Conservation (phyloP, 2,888 invertebrate species). For the Volucella inflata region DNA sequence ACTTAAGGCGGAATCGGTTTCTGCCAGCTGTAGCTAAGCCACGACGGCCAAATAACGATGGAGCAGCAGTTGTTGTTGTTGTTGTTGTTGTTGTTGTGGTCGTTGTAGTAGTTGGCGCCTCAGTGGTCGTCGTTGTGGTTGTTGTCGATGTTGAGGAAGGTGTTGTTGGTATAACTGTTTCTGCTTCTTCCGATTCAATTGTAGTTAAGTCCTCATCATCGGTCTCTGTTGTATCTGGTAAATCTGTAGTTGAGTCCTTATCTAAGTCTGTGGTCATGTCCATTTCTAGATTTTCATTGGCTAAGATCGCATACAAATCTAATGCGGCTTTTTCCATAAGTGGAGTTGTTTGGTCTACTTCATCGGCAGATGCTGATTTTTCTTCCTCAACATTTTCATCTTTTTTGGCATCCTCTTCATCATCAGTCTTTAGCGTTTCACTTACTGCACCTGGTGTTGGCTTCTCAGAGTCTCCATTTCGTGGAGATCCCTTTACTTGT, state of each 20-base stretch:
- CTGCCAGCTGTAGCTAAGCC: constrained; percentile 80
- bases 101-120: constrained; percentile 86
- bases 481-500: constrained; percentile 80
- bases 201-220: constrained; percentile 80
- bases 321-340: constrained; percentile 93
- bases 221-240: constrained; percentile 81
- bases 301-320: constrained; percentile 92
- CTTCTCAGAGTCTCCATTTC: constrained; percentile 81
- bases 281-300: constrained; percentile 87
- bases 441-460: constrained; percentile 78
- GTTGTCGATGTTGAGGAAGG: constrained; percentile 85
- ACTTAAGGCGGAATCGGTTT: constrained; percentile 82
- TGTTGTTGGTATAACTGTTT: constrained; percentile 81
- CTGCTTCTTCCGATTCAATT: constrained; percentile 83
- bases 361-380: constrained; percentile 76
- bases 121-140: constrained; percentile 84
- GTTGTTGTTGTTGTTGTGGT: constrained; percentile 84
- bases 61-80: constrained; percentile 83
- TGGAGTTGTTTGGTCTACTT: constrained; percentile 84
- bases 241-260: constrained; percentile 79
- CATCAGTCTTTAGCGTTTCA: constrained; percentile 75
- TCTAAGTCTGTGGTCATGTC: constrained; percentile 83
- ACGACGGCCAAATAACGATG: constrained; percentile 79
- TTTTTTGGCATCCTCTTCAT: constrained; percentile 69
- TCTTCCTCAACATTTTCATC: constrained; percentile 8